Evolutionary conservation across 2,113 vertebrate genomes (phyloP), one percentile per base, ranked within the genome.

Genomic region (Oryzias woworae): DNA sequence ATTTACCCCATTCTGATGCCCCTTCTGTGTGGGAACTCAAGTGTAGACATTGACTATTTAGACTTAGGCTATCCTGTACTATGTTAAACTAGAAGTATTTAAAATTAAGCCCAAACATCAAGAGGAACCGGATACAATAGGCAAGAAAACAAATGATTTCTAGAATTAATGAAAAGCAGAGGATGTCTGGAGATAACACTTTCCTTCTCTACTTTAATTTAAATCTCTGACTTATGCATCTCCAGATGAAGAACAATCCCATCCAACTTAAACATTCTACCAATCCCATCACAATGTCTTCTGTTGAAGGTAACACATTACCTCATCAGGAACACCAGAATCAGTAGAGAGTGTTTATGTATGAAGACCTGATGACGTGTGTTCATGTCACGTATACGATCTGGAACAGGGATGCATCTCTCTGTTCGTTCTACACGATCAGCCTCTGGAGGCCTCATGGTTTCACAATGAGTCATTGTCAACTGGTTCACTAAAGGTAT

Each of bases 151-250:
- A 85, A 87, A 87, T 88, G 68, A 49, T 81, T 62, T 89, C 85
- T 85, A 71, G 62, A 57, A 69, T 73, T 80, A 69, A 78, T 85
- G 82, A 81, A 53, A 48, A 31, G 48, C 61, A 60, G 63, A 75
- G 77, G 71, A 81, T 66, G 69, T 70, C 62, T 14, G 51, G 64
- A 57, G 66, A 55, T 83, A 70, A 82, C 86, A 61, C 85, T 80
- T 78, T 84, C 71, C 73, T 58, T 65, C n/a, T 78, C 82, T 90
- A 88, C 89, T 89, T 88, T 75, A 71, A 71, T 75, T 76, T 57
- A 49, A 28, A 77, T 61, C 60, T 80, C 67, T 83, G 69, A 86
- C 53, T 85, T 60, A 59, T 66, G 22, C 47, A 41, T n/a, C 15
- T 55, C 24, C 78, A 75, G 46, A 54, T 59, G 18, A 58, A 26